Evolutionary conservation across 2,797 vertebrate genomes (phyloP).

Genomic region (Serranus cabrilla): DNA sequence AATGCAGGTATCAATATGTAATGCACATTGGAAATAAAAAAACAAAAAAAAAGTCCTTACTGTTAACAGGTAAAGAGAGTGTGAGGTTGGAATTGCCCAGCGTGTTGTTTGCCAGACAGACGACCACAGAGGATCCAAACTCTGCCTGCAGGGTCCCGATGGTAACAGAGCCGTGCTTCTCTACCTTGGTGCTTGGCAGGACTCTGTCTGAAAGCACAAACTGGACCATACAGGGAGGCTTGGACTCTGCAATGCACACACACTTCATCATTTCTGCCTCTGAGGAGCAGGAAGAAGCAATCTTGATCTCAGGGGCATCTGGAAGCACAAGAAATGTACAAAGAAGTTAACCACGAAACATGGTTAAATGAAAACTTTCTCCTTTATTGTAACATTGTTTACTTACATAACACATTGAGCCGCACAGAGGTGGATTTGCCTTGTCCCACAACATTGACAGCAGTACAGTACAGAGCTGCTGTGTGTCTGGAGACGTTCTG

Average conservation of each 20-base stretch:
- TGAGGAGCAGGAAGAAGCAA: slow-evolving; percentile 67
- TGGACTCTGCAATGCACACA: slow-evolving; percentile 76
- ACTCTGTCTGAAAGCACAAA: slow-evolving; percentile 62
- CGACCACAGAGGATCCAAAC: slow-evolving; percentile 29
- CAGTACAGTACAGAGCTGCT: slow-evolving; percentile 71
- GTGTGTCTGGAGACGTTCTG: slow-evolving; percentile 67
- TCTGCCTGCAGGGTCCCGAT: slow-evolving; percentile 50
- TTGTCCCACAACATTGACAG: slow-evolving; percentile 65
- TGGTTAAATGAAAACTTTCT: neutral
- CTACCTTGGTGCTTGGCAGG: slow-evolving; percentile 37
- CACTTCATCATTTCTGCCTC: slow-evolving; percentile 57
- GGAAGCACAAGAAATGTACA: slow-evolving; percentile 14
- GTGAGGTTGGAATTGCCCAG: slow-evolving; percentile 51
- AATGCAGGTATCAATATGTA: neutral
- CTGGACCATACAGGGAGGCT: slow-evolving; percentile 64
- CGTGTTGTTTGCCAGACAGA: slow-evolving; percentile 79
- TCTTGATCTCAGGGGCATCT: slow-evolving; percentile 79
- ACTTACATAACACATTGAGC: slow-evolving; percentile 76
- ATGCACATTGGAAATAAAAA: neutral
- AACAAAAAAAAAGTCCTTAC: slow-evolving; percentile 44
- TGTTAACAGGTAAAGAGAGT: slow-evolving; percentile 48
- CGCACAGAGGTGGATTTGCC: slow-evolving; percentile 55
- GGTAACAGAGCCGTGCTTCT: slow-evolving; percentile 55
- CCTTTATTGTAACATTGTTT: neutral
- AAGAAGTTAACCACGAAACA: neutral